Evolutionary conservation across 2,113 vertebrate species (phyloP).

Genomic region (Drymodes brunneopygia): DNA sequence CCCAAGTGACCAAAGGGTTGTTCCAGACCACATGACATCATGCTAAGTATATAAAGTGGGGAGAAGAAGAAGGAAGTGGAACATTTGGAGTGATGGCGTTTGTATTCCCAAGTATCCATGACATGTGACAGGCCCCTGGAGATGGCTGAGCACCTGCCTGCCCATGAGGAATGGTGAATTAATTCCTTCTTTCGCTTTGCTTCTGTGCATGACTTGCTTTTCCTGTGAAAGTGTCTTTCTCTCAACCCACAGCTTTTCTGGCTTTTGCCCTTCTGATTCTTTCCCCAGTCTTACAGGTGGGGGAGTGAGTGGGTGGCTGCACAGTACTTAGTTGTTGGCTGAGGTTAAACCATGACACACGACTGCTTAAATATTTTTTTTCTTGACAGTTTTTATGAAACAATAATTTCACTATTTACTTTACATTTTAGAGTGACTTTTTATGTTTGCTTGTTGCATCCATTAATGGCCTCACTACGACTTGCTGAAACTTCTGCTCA

Average conservation of each 20-base stretch:
- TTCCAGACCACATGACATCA: not conserved
- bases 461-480: not conserved
- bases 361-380: not conserved
- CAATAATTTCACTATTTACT: not conserved
- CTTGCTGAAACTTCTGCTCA: not conserved
- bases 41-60: not conserved
- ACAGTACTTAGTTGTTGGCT: not conserved
- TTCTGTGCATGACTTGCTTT: not conserved
- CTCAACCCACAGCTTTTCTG: not conserved
- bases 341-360: not conserved
- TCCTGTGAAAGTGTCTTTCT: not conserved
- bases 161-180: not conserved
- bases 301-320: not conserved
- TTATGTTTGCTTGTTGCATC: not conserved
- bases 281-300: not conserved
- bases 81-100: not conserved
- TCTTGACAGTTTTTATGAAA: not conserved
- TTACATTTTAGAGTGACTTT: not conserved
- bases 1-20: not conserved
- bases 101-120: rapidly evolving
- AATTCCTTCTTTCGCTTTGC: not conserved
- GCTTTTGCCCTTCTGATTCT: not conserved
- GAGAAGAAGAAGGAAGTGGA: not conserved
- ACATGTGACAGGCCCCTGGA: no score
- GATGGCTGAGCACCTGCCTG: not conserved